These are phyloP conservation scores for Nestor notabilis DNA, from an alignment of 2,113 vertebrate species.

Conservation along the genomic window DNA sequence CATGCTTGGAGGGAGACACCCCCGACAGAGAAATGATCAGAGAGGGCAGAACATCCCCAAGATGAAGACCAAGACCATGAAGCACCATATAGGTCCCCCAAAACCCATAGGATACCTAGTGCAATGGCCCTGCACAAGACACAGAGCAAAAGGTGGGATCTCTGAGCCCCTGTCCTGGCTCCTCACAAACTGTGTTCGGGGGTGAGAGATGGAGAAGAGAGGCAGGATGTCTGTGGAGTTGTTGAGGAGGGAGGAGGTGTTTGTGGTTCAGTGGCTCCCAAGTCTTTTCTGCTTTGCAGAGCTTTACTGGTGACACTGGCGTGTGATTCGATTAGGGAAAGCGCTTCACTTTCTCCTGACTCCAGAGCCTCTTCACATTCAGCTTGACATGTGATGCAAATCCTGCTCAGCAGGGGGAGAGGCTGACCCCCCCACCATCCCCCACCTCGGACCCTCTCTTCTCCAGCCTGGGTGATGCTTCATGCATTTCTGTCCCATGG, in stretches of 20 bases:
- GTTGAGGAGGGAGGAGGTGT: neutral
- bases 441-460: neutral
- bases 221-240: fast-evolving
- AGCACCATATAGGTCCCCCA: neutral
- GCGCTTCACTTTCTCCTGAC: neutral
- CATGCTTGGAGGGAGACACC: neutral
- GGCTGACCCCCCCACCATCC: fast-evolving
- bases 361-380: neutral
- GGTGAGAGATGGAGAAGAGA: neutral
- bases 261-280: conserved; percentile 45
- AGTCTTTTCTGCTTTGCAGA: conserved; percentile 63
- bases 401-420: neutral
- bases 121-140: no score
- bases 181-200: neutral
- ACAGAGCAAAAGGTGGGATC: fast-evolving
- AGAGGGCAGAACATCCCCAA: neutral
- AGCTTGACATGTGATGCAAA: neutral
- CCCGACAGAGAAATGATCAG: neutral
- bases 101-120: neutral
- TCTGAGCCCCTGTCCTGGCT: neutral
- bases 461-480: neutral
- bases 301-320: conserved; percentile 33
- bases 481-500: neutral
- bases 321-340: conserved; percentile 68
- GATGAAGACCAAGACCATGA: neutral